A percentile compares a stretch with the other conserved stretches of the same genome.
Evolutionary conservation across 2,113 vertebrate genomes (phyloP).

Genomic region (Phalacrocorax carbo): DNA sequence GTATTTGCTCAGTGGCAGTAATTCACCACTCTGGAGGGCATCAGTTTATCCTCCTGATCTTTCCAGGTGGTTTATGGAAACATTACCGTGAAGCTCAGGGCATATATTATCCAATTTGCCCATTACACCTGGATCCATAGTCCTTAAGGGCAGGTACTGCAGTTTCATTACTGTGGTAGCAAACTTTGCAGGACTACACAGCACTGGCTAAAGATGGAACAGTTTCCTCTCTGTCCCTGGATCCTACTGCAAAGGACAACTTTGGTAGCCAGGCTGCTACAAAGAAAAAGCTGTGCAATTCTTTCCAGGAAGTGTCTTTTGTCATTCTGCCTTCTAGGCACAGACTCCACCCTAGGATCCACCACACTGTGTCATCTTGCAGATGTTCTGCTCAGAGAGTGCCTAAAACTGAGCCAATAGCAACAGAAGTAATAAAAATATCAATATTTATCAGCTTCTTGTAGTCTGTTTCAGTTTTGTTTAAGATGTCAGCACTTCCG

Average conservation of each 20-base stretch:
- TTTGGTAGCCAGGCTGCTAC: background rate
- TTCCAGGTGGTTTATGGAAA: background rate
- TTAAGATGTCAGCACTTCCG: background rate
- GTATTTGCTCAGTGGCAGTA: background rate
- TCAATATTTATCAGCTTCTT: background rate
- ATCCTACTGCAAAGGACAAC: background rate
- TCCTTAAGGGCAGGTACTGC: background rate
- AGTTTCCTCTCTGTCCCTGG: background rate
- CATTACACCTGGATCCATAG: background rate
- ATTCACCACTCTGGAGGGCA: background rate
- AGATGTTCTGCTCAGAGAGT: background rate
- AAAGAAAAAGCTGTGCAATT: background rate
- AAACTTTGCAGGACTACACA: background rate
- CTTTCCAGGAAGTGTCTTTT: background rate
- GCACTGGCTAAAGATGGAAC: background rate
- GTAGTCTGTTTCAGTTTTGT: background rate
- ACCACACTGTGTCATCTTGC: background rate
- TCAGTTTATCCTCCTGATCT: background rate
- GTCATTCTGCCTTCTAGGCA: background rate
- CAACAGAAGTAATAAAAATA: background rate
- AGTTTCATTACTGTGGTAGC: background rate
- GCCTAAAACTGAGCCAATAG: background rate
- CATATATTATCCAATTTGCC: background rate
- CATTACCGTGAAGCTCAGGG: background rate
- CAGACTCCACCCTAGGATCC: background rate